Conservation (phyloP, 2,888 invertebrate species). For the Ormia ochracea region DNA sequence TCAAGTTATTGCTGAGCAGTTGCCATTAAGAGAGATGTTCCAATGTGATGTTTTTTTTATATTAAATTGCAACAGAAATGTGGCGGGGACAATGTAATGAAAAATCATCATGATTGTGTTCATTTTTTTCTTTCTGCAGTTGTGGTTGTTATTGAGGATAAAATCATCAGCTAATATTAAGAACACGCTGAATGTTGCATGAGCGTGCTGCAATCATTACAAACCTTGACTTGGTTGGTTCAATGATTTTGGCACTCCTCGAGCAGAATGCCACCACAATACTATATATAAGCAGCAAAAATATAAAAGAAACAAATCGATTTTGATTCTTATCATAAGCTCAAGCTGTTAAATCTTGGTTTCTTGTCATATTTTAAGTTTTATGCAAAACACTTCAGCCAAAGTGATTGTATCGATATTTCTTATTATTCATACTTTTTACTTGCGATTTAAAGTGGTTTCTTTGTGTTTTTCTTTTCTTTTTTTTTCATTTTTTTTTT, state of each 20-base stretch:
- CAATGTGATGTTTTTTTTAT: conserved; percentile 18
- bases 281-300: not conserved
- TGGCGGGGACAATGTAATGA: conserved; percentile 25
- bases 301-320: conserved; percentile 68
- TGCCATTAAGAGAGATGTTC: not conserved
- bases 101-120: conserved; percentile 18
- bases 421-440: conserved; percentile 11
- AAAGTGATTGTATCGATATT: conserved; percentile 29
- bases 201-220: not conserved
- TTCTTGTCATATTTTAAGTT: conserved; percentile 68
- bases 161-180: not conserved
- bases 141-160: not conserved
- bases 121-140: not conserved
- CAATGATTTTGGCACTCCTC: conserved; percentile 55
- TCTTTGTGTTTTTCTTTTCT: not conserved
- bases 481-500: not conserved
- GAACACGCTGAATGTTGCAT: not conserved
- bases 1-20: conserved; percentile 14
- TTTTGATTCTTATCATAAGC: conserved; percentile 69
- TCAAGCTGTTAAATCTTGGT: conserved; percentile 64
- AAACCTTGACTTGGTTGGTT: conserved; percentile 55
- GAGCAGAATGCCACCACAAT: conserved; percentile 10
- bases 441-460: not conserved
- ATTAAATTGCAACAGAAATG: conserved; percentile 30
- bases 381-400: conserved; percentile 47